Evolutionary conservation across 2,113 vertebrate species (phyloP), one percentile per base, ranked within the genome.

Genomic region (Danio rerio): DNA sequence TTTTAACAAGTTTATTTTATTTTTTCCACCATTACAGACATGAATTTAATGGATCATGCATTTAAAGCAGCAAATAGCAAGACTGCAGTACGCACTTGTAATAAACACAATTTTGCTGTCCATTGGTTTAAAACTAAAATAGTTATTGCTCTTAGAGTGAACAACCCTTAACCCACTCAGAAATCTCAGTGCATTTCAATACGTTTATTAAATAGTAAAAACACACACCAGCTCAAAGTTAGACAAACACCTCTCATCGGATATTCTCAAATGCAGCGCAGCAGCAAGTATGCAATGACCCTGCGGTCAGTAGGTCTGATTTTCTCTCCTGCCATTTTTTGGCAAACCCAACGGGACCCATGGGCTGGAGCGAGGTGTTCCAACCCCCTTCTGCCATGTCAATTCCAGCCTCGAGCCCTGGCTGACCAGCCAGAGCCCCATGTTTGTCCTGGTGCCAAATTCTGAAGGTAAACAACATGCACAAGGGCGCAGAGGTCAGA

Each of bases 401-500:
- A 90, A 40, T 88, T 89, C 88, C 84, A 87, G 87, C 91, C 79
- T 87, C 86, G 85, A 87, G 89, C 82, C 81, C 72, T 70, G 89
- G 88, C 78, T 50, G 87, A 79, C 69, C 82, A 91, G 70, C 15
- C 88, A 90, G 89, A 85, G 47, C 11, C 40, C 42, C 3, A 45
- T 79, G 77, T 80, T 81, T 89, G 83, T 88, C 87, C 82, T 89
- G 77, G 89, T 94, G 89, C 85, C 91, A 87, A 87, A 88, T 91
- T 47, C 45, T 66, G 72, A 92, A 92, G 86, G 88, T 93, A 94
- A 94, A 85, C 73, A 93, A 84, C 84, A 72, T 87, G 76, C 78
- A 90, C 45, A 89, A 90, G 91, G 87, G 88, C 59, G 84, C 83
- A 82, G 18, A 81, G 93, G 93, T 93, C 92, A 92, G 83, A 15